Percentiles rank a stretch among this genome's conserved stretches.
These are phyloP conservation scores for Hemicrepidius hirtus DNA, from an alignment of 2,888 invertebrate genomes.

Conservation along the genomic window DNA sequence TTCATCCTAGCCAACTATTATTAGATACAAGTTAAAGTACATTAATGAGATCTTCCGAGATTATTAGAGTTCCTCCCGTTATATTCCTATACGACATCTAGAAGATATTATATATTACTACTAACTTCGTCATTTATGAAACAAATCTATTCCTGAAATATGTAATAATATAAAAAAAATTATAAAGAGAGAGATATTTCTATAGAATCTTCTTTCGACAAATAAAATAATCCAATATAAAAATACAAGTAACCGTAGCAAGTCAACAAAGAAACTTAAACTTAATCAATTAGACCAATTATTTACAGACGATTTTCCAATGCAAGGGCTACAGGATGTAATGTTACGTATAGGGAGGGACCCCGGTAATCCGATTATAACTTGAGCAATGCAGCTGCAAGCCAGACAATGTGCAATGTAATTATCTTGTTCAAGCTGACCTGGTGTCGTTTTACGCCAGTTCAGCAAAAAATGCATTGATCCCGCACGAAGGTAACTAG, in stretches of 20 bases:
- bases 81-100: too few relatives aligned
- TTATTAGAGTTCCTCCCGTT: too few relatives aligned
- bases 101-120: too few relatives aligned
- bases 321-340: conserved; percentile 28
- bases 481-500: conserved; percentile 13
- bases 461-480: conserved; percentile 27
- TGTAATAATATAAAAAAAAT: too few relatives aligned
- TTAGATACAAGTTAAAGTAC: too few relatives aligned
- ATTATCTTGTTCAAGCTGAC: conserved; percentile 42
- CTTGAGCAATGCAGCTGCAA: conserved; percentile 53
- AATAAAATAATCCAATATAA: too few relatives aligned
- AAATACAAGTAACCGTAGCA: background rate
- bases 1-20: too few relatives aligned
- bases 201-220: too few relatives aligned
- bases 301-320: conserved; percentile 32
- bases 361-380: conserved; percentile 53
- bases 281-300: conserved; percentile 19
- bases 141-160: too few relatives aligned
- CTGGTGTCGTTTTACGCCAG: conserved; percentile 40
- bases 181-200: too few relatives aligned
- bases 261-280: background rate
- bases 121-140: too few relatives aligned
- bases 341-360: conserved; percentile 44
- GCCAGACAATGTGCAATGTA: conserved; percentile 47
- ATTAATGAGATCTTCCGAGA: too few relatives aligned